These are phyloP conservation scores for Trichosurus vulpecula DNA, from an alignment of 2,797 vertebrate species.

Conservation along the genomic window DNA sequence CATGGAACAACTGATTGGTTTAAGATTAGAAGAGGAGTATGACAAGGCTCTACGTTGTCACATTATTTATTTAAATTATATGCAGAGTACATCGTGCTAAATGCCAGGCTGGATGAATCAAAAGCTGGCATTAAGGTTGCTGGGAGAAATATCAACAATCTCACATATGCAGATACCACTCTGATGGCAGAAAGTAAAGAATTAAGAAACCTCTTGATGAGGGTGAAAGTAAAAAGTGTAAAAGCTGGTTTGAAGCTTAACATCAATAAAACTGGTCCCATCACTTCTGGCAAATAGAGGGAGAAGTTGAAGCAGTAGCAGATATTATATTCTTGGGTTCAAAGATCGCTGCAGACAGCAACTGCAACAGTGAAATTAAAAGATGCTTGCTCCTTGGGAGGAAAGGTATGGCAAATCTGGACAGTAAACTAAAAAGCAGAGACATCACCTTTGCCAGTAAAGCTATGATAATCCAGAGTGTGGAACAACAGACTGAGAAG, in stretches of 20 bases:
- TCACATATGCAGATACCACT: not conserved
- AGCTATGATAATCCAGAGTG: not conserved
- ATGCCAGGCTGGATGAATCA: not conserved
- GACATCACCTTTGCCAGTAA: not conserved
- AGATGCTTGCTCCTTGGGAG: not conserved
- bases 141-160: not conserved
- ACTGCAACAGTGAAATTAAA: not conserved
- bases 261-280: not conserved
- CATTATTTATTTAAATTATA: not conserved
- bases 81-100: not conserved
- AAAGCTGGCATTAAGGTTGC: not conserved
- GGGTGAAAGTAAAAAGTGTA: not conserved
- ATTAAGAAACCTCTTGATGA: not conserved
- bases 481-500: not conserved
- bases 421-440: not conserved
- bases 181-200: not conserved
- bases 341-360: not conserved
- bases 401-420: not conserved
- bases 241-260: not conserved
- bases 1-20: not conserved
- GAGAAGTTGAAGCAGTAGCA: not conserved
- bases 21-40: not conserved
- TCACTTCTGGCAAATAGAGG: not conserved
- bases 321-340: not conserved
- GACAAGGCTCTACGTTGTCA: not conserved